phyloP scores from a whole-genome alignment of 1,140 invertebrate species.

The Metopolophium dirhodum region DNA sequence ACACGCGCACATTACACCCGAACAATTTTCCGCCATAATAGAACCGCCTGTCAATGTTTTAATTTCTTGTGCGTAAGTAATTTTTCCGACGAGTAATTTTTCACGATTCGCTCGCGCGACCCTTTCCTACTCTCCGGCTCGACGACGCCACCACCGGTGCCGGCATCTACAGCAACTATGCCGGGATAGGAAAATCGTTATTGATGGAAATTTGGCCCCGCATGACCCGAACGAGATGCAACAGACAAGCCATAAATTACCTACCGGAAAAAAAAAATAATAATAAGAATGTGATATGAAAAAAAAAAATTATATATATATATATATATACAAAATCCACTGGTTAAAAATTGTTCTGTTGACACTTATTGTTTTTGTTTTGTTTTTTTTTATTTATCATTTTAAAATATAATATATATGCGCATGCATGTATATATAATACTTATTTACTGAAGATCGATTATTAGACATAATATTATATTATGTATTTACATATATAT shows the following conservation, averaged over 20 bases:
- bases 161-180: too few species aligned
- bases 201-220: neutral
- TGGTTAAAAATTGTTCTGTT: constrained; percentile 42
- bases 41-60: neutral
- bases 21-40: constrained; percentile 8
- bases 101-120: neutral
- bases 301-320: constrained; percentile 14
- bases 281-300: constrained; percentile 45
- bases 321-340: constrained; percentile 15
- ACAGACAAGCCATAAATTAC: constrained; percentile 32
- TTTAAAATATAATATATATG: constrained; percentile 5
- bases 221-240: neutral
- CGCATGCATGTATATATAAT: neutral
- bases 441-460: neutral
- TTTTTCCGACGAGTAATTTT: constrained; percentile 18
- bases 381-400: neutral
- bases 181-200: neutral
- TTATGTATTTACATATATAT: neutral
- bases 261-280: neutral
- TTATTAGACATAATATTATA: neutral
- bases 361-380: constrained; percentile 36
- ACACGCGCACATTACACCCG: neutral
- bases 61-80: neutral
- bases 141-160: neutral
- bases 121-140: neutral